A percentile compares a stretch with the other conserved stretches of the same genome.
These are phyloP conservation scores for Antedon mediterranea DNA, from an alignment of 53 echinoderm and acorn worm genomes.

Conservation along the genomic window DNA sequence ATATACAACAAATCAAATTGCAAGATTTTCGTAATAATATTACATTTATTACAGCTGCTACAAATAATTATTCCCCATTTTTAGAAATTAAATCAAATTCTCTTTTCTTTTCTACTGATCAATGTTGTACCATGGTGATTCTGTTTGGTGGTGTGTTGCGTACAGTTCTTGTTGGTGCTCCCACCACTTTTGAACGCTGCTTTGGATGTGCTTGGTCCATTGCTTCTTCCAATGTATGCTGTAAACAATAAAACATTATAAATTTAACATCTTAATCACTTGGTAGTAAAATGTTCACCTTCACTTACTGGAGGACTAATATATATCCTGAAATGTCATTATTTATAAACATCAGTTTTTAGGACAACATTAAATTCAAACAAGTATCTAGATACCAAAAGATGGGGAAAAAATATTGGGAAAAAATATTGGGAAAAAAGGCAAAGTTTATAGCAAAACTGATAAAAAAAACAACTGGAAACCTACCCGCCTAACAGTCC, in stretches of 20 bases:
- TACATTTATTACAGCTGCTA: no score
- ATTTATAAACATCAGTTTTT: no score
- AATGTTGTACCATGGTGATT: constrained; percentile 31
- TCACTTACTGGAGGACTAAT: no score
- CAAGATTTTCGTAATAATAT: not conserved
- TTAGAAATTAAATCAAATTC: no score
- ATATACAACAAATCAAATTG: not conserved
- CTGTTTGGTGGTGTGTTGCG: constrained; percentile 69
- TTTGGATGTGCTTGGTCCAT: constrained; percentile 74
- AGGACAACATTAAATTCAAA: no score
- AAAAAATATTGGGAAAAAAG: not conserved
- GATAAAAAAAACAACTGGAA: no score
- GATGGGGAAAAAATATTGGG: no score
- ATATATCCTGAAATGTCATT: no score
- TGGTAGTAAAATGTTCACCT: no score
- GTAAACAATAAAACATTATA: not conserved
- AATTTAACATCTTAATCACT: no score
- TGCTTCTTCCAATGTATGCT: constrained; percentile 79
- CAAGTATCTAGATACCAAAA: not conserved
- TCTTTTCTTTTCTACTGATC: not conserved
- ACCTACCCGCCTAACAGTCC: constrained; percentile 82
- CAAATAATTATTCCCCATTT: no score
- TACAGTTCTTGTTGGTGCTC: constrained; percentile 60
- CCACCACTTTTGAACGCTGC: constrained; percentile 28
- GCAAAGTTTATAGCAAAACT: no score